Conservation (phyloP, 2,888 invertebrate genomes). For the Drosophila multiciliata region DNA sequence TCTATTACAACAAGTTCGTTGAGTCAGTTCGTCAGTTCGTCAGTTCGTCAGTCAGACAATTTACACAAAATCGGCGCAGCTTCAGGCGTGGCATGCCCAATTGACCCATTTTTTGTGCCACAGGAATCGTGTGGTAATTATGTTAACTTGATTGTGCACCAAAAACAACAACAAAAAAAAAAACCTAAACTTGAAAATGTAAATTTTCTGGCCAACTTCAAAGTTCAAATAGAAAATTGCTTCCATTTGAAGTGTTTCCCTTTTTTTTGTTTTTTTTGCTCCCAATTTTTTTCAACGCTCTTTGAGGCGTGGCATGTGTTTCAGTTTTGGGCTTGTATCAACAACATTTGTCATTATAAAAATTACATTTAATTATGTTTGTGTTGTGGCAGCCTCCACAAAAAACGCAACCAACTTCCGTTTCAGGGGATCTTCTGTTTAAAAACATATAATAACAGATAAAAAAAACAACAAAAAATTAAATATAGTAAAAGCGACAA, state of each 20-base stretch:
- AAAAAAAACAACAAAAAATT: neutral
- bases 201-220: constrained; percentile 21
- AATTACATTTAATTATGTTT: constrained; percentile 81
- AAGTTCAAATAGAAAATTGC: constrained; percentile 42
- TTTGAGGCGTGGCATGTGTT: constrained; percentile 28
- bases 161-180: neutral
- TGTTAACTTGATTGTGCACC: constrained; percentile 2
- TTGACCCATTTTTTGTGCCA: constrained; percentile 25
- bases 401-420: constrained; percentile 75
- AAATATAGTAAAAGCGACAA: constrained; percentile 1
- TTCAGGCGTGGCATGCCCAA: constrained; percentile 50
- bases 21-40: constrained; percentile 10
- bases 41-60: constrained; percentile 14
- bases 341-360: constrained; percentile 73
- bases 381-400: constrained; percentile 45
- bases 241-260: constrained; percentile 25
- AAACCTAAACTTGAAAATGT: constrained; percentile 15
- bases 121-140: constrained; percentile 55
- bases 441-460: neutral
- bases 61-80: constrained; percentile 38
- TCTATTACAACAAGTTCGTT: constrained; percentile 60
- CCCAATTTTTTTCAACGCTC: neutral
- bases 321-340: constrained; percentile 11
- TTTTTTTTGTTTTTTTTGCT: neutral
- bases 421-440: constrained; percentile 38